Percentiles rank a stretch among this genome's conserved stretches.
phyloP scores from a whole-genome alignment of 2,888 invertebrate genomes.

The Brassicogethes aeneus region DNA sequence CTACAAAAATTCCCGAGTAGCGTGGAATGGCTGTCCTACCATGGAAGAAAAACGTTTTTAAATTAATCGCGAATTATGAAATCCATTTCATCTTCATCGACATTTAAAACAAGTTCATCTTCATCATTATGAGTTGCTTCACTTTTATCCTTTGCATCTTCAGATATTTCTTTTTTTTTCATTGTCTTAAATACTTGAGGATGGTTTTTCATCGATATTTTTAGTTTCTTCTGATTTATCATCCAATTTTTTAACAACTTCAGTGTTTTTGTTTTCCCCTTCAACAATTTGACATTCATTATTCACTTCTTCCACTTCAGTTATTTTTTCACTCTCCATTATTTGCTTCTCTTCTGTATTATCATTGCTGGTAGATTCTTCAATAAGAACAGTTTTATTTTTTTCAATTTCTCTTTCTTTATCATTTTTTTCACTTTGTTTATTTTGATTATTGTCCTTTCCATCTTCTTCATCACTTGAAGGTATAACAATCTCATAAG shows the following conservation, averaged over 20 bases:
- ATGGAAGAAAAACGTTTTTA: too few relatives aligned
- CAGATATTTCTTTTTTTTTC: not conserved
- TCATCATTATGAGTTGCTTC: slow-evolving; percentile 13
- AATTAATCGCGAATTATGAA: slow-evolving; percentile 24
- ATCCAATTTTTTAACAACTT: not conserved
- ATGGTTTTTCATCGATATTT: not conserved
- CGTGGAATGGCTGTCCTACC: too few relatives aligned
- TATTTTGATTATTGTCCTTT: not conserved
- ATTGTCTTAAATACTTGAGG: not conserved
- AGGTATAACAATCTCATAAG: slow-evolving; percentile 32
- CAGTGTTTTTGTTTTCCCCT: not conserved
- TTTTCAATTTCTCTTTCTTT: slow-evolving; percentile 19
- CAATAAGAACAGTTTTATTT: not conserved
- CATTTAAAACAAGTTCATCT: slow-evolving; percentile 24
- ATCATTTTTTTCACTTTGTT: slow-evolving; percentile 12
- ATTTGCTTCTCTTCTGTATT: slow-evolving; percentile 2
- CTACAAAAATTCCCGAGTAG: too few relatives aligned
- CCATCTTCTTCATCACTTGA: slow-evolving; percentile 39
- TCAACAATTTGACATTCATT: too few relatives aligned
- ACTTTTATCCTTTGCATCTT: not conserved
- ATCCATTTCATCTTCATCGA: slow-evolving; percentile 26
- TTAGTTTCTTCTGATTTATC: not conserved
- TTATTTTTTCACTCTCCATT: too few relatives aligned
- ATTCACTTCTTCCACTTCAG: slow-evolving; percentile 28
- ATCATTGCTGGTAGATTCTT: slow-evolving; percentile 7